These are phyloP conservation scores for Psephotus haematonotus DNA, from an alignment of 2,113 vertebrate species.

Conservation along the genomic window DNA sequence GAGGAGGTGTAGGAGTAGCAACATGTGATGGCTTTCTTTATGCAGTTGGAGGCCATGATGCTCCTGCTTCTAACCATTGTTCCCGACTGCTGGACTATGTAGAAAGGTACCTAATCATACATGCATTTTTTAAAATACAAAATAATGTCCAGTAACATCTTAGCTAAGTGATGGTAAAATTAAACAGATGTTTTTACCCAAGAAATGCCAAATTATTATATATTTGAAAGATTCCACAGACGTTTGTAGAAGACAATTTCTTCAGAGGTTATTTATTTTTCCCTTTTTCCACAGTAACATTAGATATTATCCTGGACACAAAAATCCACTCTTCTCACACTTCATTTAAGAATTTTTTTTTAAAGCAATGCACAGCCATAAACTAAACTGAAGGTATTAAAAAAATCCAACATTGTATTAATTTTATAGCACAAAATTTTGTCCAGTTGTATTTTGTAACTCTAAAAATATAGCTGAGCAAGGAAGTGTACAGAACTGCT, in stretches of 20 bases:
- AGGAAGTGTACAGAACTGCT: not conserved
- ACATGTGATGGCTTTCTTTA: constrained; percentile 82
- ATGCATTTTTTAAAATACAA: not conserved
- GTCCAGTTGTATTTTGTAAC: not conserved
- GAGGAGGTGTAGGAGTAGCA: constrained; percentile 82
- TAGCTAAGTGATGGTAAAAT: not conserved
- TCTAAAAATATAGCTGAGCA: not conserved
- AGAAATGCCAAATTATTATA: not conserved
- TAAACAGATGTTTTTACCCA: not conserved
- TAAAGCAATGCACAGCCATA: not conserved
- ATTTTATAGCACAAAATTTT: not conserved
- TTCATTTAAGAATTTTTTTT: not conserved
- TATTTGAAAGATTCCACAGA: not conserved
- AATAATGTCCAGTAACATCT: not conserved
- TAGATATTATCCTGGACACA: not conserved
- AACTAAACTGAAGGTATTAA: not conserved
- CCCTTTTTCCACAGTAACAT: not conserved
- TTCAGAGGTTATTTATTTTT: not conserved
- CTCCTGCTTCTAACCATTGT: constrained; percentile 81
- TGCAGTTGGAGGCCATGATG: constrained; percentile 81
- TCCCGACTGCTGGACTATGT: constrained; percentile 79
- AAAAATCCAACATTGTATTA: not conserved
- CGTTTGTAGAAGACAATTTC: not conserved
- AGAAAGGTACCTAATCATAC: constrained; percentile 71
- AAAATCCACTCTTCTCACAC: not conserved